Evolutionary conservation across 1,140 invertebrate species (phyloP), one percentile per base, ranked within the genome.

Genomic region (Scaptomyza montana): DNA sequence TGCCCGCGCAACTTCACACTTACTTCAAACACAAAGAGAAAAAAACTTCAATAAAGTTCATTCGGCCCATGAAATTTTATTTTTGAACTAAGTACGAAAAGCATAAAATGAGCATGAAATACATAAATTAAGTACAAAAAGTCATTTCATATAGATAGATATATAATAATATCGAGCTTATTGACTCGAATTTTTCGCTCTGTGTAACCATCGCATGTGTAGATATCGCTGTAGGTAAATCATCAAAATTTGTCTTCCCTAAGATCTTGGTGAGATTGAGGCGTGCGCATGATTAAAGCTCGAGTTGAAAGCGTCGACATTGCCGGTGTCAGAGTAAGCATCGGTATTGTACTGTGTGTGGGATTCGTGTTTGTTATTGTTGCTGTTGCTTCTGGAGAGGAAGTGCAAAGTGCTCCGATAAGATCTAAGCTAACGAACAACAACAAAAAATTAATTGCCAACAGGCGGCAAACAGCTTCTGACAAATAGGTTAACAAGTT

Each of bases 321-420:
- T 49, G 59, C 13, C 47, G 43, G 39, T 49, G 62, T 64, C 49
- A 25, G 39, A 51, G 30, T 64, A 16, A 33, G 47, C 47, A 55
- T 63, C 19, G 43, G 65, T 61, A 43, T 57, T 51, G 39, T 65
- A 55, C 69, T 64, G 36, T 59, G 55, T 67, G 70, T 64, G 55
- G 41, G 56, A 50, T 33, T 55, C 16, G 36, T 57, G 49, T 12
- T 43, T 43, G 39, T n/a, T 43, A 12, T 43, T 43, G n/a, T 43
- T 4, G 39, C 39, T 43, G 59, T 25, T 25, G 45, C 12, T 64
- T 57, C 53, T 57, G 53, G 45, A 71, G 59, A 74, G 72, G 72
- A 74, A 70, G 72, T 71, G 72, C 72, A 74, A 74, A 74, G 72
- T 64, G 72, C 46, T 70, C 21, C 39, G 72, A 74, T 74, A 74